Base-by-base conservation (phyloP, 30 jellyfish, hydroid and myxozoan genomes). In the Hydra vulgaris region DNA sequence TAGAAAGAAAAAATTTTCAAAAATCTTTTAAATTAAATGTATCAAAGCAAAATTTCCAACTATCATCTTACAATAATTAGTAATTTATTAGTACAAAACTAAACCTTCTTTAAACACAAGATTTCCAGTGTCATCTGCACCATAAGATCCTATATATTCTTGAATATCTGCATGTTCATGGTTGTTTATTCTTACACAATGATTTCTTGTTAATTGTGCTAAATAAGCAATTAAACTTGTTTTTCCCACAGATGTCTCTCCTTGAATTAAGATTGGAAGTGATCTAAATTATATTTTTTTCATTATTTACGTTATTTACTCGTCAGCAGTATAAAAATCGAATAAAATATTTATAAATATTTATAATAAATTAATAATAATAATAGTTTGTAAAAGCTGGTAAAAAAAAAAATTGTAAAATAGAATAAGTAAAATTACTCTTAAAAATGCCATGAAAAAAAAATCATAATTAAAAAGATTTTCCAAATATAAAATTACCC, bases 111-210 rank as follows among this genome's bases (percentile, higher is more conserved):
- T 94, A 77, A 94, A 94, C 54, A 86, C 95, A 27, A 94, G 92
- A 71, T 82, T 88, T 23, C 99, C 99, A 26, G 79, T 82, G 19
- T 72, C 87, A 81, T 95, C 97, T 1, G 97, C 95, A 27, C 97
- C 86, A 73, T 95, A 95, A 75, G 96, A 95, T 0, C 99, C 99
- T 55, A 88, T 90, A 87, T 95, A 95, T 73, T 95, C 99, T 78
- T 95, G 99, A 8, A 95, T 95, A 84, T 95, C 99, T 0, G 99
- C 90, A 78, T 95, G 99, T 55, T 95, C 99, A 73, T 95, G 99
- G 66, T 95, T 95, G 86, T 95, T 95, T 74, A 95, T 95, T 52
- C 99, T 71, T 12, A 95, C 95, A 55, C 97, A 95, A 25, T 89
- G 96, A 76, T 95, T 95, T 67, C 97, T 96, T 25, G 98, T 89